Conservation (phyloP, 1,140 invertebrate genomes). For the Brachionus rubens region DNA sequence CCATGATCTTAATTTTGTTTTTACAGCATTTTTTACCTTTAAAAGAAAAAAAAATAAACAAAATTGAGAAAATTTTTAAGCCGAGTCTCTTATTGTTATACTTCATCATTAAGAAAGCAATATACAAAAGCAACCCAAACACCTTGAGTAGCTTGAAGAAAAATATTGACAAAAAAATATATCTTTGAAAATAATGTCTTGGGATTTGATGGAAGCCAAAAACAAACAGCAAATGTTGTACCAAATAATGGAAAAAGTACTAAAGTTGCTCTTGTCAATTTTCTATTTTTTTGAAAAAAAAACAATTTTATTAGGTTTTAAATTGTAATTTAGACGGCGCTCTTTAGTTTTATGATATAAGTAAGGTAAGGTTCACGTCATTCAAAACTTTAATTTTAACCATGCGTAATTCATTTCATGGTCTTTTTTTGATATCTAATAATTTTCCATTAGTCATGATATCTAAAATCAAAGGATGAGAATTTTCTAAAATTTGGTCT, state of each 20-base stretch:
- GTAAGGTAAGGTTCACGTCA: too few relatives aligned
- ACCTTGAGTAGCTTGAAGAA: conserved; percentile 55
- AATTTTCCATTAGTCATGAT: too few relatives aligned
- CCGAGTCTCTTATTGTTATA: conserved; percentile 49
- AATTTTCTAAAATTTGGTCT: too few relatives aligned
- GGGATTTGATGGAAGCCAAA: conserved; percentile 50
- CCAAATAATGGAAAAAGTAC: conserved; percentile 65
- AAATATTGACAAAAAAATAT: conserved; percentile 36
- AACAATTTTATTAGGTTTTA: too few relatives aligned
- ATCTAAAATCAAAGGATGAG: too few relatives aligned
- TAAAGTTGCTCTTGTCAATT: conserved; percentile 64
- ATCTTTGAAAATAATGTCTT: neutral
- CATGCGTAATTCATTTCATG: too few relatives aligned
- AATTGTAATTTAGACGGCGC: too few relatives aligned
- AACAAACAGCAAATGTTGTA: conserved; percentile 63
- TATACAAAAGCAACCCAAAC: conserved; percentile 63
- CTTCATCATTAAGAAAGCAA: conserved; percentile 64
- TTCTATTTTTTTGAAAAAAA: too few relatives aligned
- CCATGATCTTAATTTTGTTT: conserved; percentile 20
- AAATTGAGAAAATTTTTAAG: neutral
- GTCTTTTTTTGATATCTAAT: too few relatives aligned
- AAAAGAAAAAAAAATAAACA: neutral
- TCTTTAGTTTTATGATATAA: too few relatives aligned
- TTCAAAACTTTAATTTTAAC: neutral
- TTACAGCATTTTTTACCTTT: conserved; percentile 35